These are phyloP conservation scores for Serinus canaria DNA, from an alignment of 2,113 vertebrate genomes.

Conservation along the genomic window DNA sequence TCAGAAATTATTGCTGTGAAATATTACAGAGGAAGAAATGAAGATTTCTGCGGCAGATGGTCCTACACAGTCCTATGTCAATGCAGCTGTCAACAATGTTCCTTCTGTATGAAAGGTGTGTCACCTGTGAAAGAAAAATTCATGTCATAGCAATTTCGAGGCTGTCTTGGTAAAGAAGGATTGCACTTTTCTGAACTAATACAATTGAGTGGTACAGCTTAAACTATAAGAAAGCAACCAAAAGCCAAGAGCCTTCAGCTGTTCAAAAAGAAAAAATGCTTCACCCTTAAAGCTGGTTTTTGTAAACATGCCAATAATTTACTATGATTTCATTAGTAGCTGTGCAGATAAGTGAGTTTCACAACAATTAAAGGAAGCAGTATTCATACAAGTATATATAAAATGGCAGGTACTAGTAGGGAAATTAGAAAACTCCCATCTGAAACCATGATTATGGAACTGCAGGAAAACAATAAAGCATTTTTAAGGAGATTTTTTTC, in stretches of 20 bases:
- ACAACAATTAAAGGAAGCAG: not conserved
- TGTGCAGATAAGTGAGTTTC: not conserved
- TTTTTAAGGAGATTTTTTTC: not conserved
- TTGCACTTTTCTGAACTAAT: not conserved
- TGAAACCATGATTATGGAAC: not conserved
- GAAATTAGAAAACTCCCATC: not conserved
- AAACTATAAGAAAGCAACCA: not conserved
- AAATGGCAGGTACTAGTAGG: not conserved
- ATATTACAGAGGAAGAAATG: not conserved
- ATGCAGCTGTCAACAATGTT: not conserved
- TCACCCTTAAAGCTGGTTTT: not conserved
- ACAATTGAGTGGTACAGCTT: not conserved
- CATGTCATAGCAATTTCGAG: not conserved
- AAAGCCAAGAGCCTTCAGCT: not conserved
- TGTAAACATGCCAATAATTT: not conserved
- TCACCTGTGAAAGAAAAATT: not conserved
- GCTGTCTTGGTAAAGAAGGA: not conserved
- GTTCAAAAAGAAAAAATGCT: not conserved
- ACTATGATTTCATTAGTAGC: not conserved
- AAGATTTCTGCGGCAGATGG: not conserved
- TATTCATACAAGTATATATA: not conserved
- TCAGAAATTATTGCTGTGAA: not conserved
- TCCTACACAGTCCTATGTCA: not conserved
- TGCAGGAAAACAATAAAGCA: fast-evolving
- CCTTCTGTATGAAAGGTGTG: not conserved